Evolutionary conservation across 2,113 vertebrate genomes (phyloP).

Genomic region (Myotis lucifugus): DNA sequence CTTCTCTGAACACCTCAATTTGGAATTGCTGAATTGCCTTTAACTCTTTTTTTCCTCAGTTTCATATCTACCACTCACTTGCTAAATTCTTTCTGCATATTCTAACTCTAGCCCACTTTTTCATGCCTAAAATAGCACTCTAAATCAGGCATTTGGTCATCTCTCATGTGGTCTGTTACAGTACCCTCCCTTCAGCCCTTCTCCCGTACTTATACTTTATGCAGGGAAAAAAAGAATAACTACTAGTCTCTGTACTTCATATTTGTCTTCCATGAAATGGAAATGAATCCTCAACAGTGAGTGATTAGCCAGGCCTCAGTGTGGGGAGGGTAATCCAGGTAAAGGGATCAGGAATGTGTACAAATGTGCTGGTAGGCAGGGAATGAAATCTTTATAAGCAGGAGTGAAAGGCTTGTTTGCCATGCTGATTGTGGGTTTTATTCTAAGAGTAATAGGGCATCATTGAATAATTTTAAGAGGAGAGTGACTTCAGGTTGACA

Average conservation of each 20-base stretch:
- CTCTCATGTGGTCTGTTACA: constrained; percentile 11
- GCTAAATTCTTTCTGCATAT: background rate
- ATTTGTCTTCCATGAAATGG: constrained; percentile 38
- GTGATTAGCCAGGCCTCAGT: background rate
- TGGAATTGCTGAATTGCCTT: constrained; percentile 45
- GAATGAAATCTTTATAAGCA: constrained; percentile 45
- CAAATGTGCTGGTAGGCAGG: background rate
- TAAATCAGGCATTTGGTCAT: background rate
- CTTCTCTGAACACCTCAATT: constrained; percentile 27
- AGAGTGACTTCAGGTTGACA: background rate
- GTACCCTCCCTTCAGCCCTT: background rate
- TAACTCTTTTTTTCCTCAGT: constrained; percentile 13
- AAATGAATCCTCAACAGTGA: constrained; percentile 2
- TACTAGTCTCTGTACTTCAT: background rate
- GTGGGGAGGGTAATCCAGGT: background rate
- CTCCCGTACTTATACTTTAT: background rate
- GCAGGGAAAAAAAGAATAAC: background rate
- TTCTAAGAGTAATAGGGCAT: background rate
- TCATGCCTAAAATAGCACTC: background rate
- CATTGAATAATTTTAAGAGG: constrained; percentile 12
- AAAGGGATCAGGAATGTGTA: background rate
- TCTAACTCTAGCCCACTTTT: constrained; percentile 14
- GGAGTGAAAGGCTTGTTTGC: constrained; percentile 14
- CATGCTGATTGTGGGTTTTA: constrained; percentile 20
- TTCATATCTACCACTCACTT: background rate